Conservation (phyloP, 2,797 vertebrate genomes). For the Rhinichthys osculus region DNA sequence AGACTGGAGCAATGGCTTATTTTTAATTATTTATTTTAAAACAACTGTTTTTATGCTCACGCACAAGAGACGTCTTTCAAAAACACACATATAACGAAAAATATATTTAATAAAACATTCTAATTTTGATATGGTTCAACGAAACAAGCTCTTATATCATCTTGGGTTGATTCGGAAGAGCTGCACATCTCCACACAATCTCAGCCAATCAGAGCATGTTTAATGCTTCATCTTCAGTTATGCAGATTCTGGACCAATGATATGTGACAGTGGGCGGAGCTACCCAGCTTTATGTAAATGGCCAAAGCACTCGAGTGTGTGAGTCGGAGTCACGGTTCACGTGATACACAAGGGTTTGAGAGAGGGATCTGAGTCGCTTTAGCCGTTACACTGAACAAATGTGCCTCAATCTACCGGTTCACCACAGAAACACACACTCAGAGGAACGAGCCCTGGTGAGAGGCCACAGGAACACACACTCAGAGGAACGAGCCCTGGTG, state of each 20-base stretch:
- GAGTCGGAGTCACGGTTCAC: no score
- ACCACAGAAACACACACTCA: constrained; percentile 58
- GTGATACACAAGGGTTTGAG: constrained; percentile 14
- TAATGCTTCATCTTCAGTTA: not conserved
- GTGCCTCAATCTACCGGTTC: constrained; percentile 66
- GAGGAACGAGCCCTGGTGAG: no score
- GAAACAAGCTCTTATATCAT: not conserved
- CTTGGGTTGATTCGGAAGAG: not conserved
- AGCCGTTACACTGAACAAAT: constrained; percentile 81
- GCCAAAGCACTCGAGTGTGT: not conserved
- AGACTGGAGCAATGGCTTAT: no score
- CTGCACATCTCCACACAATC: no score
- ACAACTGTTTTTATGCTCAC: not conserved
- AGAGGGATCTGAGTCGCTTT: constrained; percentile 22
- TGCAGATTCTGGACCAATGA: not conserved
- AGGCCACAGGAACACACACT: no score
- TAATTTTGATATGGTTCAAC: not conserved
- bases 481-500: no score
- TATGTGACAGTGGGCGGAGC: not conserved
- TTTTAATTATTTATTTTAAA: not conserved
- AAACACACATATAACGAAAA: not conserved
- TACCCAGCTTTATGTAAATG: not conserved
- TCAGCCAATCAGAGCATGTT: not conserved
- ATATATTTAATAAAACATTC: not conserved
- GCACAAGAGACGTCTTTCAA: not conserved